Evolutionary conservation across 1,140 invertebrate genomes (phyloP).

Genomic region (Eubasilissa regina): DNA sequence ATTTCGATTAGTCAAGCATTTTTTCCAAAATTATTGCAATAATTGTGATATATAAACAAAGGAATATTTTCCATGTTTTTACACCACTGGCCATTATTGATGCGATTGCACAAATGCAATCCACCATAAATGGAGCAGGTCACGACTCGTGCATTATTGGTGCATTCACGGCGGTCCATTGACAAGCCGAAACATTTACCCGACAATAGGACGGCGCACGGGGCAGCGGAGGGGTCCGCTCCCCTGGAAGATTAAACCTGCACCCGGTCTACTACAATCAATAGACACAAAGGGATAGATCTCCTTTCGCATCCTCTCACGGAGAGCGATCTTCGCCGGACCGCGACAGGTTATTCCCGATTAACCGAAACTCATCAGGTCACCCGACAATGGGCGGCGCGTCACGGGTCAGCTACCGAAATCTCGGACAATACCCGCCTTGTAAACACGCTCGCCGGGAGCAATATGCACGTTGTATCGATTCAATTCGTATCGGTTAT

Average conservation of each 20-base stretch:
- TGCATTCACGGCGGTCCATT: constrained; percentile 24
- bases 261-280: neutral
- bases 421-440: constrained; percentile 28
- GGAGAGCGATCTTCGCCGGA: constrained; percentile 1
- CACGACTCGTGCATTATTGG: constrained; percentile 16
- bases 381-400: constrained; percentile 7
- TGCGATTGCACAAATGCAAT: constrained; percentile 10
- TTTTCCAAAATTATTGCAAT: too few relatives aligned
- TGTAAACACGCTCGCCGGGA: constrained; percentile 39
- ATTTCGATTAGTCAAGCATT: too few relatives aligned
- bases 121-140: constrained; percentile 13
- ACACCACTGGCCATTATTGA: neutral
- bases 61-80: neutral
- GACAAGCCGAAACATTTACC: constrained; percentile 30
- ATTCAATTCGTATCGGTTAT: constrained; percentile 13
- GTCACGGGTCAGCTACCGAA: constrained; percentile 37
- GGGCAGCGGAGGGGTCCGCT: constrained; percentile 6
- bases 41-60: too few relatives aligned
- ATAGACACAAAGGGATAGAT: neutral
- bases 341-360: constrained; percentile 45
- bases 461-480: neutral
- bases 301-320: constrained; percentile 21
- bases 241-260: constrained; percentile 1
- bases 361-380: constrained; percentile 13
- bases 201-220: constrained; percentile 6